Conservation (phyloP, 1,140 invertebrate species). For the Sycophila sp. region DNA sequence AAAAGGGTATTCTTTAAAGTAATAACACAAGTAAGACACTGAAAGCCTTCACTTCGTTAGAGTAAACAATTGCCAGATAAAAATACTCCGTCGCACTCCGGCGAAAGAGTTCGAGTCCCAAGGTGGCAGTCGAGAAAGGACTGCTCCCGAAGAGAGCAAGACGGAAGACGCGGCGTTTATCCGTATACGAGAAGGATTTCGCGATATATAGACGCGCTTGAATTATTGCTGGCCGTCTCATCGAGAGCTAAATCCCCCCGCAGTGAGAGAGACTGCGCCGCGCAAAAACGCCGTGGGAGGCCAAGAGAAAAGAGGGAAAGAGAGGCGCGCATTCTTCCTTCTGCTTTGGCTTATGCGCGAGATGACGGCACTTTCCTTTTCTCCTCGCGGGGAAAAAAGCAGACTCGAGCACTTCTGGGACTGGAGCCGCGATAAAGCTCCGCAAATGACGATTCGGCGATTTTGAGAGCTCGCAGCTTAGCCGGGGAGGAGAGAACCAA, state of each 20-base stretch:
- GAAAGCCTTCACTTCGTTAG: too few species aligned
- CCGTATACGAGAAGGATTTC: slow-evolving; percentile 28
- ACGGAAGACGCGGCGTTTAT: background rate
- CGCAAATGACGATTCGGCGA: slow-evolving; percentile 22
- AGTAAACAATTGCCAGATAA: too few species aligned
- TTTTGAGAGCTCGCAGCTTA: background rate
- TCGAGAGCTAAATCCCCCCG: slow-evolving; percentile 30
- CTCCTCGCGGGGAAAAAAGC: background rate
- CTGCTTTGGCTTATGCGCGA: too few species aligned
- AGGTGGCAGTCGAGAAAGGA: too few species aligned
- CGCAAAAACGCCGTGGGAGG: background rate
- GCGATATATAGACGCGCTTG: slow-evolving; percentile 43
- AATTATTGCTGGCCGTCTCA: slow-evolving; percentile 50
- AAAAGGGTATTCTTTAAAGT: too few species aligned
- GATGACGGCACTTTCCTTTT: background rate
- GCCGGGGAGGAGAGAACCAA: too few species aligned
- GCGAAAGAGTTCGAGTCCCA: too few species aligned
- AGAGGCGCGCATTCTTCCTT: too few species aligned
- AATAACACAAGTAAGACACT: too few species aligned
- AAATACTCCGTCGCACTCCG: too few species aligned
- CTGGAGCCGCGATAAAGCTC: background rate
- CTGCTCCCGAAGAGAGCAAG: background rate
- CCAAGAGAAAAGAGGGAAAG: too few species aligned
- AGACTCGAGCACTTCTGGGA: slow-evolving; percentile 1
- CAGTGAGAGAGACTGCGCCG: slow-evolving; percentile 5